Evolutionary conservation across 2,113 vertebrate species (phyloP).

Genomic region (Cichladusa arquata): DNA sequence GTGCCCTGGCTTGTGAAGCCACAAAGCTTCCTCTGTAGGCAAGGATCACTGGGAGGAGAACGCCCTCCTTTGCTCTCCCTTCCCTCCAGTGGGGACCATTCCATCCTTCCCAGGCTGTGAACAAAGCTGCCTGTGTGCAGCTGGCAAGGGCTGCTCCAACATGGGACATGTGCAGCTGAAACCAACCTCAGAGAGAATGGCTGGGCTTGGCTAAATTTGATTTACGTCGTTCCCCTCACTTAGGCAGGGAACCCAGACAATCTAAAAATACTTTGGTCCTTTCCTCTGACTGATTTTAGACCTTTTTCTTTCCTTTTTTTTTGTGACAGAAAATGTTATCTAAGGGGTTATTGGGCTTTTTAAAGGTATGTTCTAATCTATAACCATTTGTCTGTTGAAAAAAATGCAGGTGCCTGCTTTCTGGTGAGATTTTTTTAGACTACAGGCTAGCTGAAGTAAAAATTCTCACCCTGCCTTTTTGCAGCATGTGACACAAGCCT

Average conservation of each 20-base stretch:
- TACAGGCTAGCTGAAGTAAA: not conserved
- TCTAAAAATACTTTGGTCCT: slow-evolving; percentile 23
- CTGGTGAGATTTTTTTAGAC: not conserved
- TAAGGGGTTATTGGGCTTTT: not conserved
- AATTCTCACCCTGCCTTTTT: not conserved
- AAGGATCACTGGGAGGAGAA: not conserved
- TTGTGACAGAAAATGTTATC: not conserved
- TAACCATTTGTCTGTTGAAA: slow-evolving; percentile 13
- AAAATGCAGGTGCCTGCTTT: not conserved
- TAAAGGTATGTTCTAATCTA: not conserved
- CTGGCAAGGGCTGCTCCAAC: slow-evolving; percentile 23
- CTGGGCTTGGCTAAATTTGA: not conserved
- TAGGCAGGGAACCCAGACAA: slow-evolving; percentile 10
- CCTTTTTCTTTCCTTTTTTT: not conserved
- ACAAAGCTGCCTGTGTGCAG: slow-evolving; percentile 40
- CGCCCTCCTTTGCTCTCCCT: not conserved
- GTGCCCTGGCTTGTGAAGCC: not conserved
- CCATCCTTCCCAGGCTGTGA: not conserved
- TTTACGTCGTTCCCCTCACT: slow-evolving; percentile 26
- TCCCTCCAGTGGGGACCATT: slow-evolving; percentile 3
- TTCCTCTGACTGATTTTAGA: slow-evolving; percentile 9
- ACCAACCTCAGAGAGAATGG: slow-evolving; percentile 11
- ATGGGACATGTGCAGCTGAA: slow-evolving; percentile 20
- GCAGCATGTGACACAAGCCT: not conserved
- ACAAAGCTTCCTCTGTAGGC: slow-evolving; percentile 25